These are phyloP conservation scores for Xenotilapia caudafasciata DNA, from an alignment of 2,113 vertebrate genomes.

Conservation along the genomic window DNA sequence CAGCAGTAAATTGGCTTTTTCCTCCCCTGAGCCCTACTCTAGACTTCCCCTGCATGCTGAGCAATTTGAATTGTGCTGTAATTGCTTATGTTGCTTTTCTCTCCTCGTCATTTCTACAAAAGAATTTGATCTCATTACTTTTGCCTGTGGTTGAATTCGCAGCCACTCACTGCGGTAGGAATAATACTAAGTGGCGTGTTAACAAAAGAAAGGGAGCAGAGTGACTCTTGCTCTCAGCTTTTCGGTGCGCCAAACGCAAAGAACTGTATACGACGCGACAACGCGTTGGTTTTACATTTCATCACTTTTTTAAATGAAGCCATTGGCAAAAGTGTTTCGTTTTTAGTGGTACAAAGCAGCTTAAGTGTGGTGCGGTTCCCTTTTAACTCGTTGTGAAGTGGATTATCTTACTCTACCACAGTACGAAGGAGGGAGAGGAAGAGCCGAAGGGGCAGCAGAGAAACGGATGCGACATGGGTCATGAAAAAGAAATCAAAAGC, in stretches of 20 bases:
- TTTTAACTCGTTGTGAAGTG: slow-evolving; percentile 26
- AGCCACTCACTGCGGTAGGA: neutral
- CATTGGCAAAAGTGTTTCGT: neutral
- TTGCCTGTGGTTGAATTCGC: slow-evolving; percentile 35
- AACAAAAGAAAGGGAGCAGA: neutral
- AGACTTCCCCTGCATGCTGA: slow-evolving; percentile 30
- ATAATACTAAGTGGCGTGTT: slow-evolving; percentile 13
- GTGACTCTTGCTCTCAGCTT: neutral
- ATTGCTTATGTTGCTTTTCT: slow-evolving; percentile 53
- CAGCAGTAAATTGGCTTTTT: slow-evolving; percentile 65
- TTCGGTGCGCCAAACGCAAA: neutral
- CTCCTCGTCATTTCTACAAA: slow-evolving; percentile 19
- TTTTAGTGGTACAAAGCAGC: neutral
- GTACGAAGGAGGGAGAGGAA: slow-evolving; percentile 19
- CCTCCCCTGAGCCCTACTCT: slow-evolving; percentile 48
- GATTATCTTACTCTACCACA: slow-evolving; percentile 20
- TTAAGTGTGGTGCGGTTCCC: slow-evolving; percentile 1
- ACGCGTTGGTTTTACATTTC: neutral
- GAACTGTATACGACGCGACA: neutral
- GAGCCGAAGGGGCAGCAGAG: slow-evolving; percentile 20
- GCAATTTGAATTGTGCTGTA: slow-evolving; percentile 52
- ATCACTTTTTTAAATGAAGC: neutral
- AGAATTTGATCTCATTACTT: slow-evolving; percentile 51
- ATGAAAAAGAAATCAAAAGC: slow-evolving; percentile 61
- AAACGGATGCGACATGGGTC: slow-evolving; percentile 46